Conservation (phyloP, 1,140 invertebrate genomes). For the Ladona fulva region DNA sequence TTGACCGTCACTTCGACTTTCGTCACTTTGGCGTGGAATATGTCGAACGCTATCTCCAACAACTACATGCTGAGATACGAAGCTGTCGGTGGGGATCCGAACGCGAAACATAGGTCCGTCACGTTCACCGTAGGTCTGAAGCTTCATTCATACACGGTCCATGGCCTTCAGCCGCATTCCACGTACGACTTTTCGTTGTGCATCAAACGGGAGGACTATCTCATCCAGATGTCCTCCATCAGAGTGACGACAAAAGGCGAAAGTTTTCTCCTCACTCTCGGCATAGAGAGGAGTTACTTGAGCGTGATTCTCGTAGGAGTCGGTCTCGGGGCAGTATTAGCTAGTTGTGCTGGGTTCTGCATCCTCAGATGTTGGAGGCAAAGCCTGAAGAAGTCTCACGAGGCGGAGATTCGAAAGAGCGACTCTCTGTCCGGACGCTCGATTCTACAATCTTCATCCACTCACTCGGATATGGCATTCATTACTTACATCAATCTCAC, state of each 20-base stretch:
- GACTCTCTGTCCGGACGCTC: conserved; percentile 18
- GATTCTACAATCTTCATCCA: conserved; percentile 20
- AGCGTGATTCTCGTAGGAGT: conserved; percentile 17
- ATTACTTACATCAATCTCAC: conserved; percentile 22
- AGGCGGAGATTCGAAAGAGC: conserved; percentile 13
- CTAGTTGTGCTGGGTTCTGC: conserved; percentile 18
- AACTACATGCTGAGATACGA: conserved; percentile 25
- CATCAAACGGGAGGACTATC: conserved; percentile 22
- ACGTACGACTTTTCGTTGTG: conserved; percentile 24
- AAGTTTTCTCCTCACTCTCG: conserved; percentile 23
- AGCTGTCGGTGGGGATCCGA: conserved; percentile 5
- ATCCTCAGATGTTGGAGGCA: conserved; percentile 11
- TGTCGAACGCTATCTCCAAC: conserved; percentile 19
- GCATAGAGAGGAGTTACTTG: conserved; percentile 24
- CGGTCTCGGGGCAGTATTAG: conserved; percentile 13
- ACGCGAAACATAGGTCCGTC: conserved; percentile 12
- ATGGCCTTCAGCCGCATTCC: conserved; percentile 23
- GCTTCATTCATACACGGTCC: conserved; percentile 26
- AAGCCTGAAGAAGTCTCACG: neutral
- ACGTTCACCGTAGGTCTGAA: conserved; percentile 22
- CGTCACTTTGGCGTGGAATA: conserved; percentile 27
- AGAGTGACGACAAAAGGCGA: conserved; percentile 22
- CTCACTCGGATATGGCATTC: conserved; percentile 22
- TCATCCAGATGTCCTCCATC: conserved; percentile 22
- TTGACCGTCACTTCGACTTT: conserved; percentile 25